Base-by-base conservation (phyloP, 2,113 vertebrate species). In the Barnardius zonarius region DNA sequence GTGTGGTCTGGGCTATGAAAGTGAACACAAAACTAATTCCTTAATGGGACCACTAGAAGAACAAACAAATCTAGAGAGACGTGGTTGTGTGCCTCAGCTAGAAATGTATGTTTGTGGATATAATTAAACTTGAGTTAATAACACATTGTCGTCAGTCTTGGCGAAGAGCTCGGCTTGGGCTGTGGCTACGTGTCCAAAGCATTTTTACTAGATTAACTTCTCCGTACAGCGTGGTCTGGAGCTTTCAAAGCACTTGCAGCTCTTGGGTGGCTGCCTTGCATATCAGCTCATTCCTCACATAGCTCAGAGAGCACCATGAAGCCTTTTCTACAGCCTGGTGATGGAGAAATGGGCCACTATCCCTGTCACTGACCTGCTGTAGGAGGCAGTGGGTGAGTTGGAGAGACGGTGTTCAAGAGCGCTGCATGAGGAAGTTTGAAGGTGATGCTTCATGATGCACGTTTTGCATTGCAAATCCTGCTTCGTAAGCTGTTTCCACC, bases 121-220 rank as follows among this genome's bases (percentile, higher is more conserved):
- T 95, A 95, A 96, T 96, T 96, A 95, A 96, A 93, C 83, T 95
- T 94, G 0, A 85, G 91, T 92, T 96, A 95, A 91, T 96, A 92
- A 85, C 69, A 80, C 39, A 82, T 67, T 93, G 93, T 96, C 86
- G 70, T 92, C 81, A 57, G 74, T 63, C 83, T 96, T 96, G 92
- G 95, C 80, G 2, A 57, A 66, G 80, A 82, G 48, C 73, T 78
- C 9, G 14, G 2, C 85, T 66, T 85, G 92, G 88, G 91, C 96
- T 89, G 92, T 84, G 89, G 93, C 86, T 93, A 9, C 6, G 13
- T 10, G 13, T 88, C 91, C 86, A 54, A 62, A 59, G 89, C 66
- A 24, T 66, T 95, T 95, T 73, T 39, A 66, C 73, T 63, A 13
- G 73, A 75, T 95, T 55, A 92, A 82, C 92, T 92, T 82, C 51